A percentile compares a stretch with the other conserved stretches of the same genome.
Evolutionary conservation across 2,113 vertebrate genomes (phyloP).

Genomic region (human (Homo sapiens)): DNA sequence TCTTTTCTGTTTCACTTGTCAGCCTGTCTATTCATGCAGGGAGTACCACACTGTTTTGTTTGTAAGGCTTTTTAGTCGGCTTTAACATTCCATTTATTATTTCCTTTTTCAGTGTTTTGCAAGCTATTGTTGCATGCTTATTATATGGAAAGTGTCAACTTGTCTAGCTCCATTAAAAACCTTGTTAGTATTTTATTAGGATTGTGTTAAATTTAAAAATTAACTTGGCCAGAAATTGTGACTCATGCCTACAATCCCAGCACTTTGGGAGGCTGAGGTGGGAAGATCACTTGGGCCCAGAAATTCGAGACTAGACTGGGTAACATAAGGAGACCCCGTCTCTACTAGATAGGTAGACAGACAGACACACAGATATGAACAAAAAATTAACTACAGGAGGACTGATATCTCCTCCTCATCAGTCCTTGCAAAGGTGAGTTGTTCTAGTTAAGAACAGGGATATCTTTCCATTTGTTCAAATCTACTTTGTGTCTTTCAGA

Average conservation of each 20-base stretch:
- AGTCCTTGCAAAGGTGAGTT: background rate
- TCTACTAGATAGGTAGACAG: too few relatives aligned
- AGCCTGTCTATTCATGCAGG: background rate
- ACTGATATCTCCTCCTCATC: background rate
- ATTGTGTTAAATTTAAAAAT: slow-evolving; percentile 34
- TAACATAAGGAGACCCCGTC: too few relatives aligned
- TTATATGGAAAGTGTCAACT: background rate
- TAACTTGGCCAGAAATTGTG: background rate
- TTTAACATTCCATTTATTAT: background rate
- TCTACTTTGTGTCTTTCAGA: background rate
- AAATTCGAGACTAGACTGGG: too few relatives aligned
- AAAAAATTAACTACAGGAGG: background rate
- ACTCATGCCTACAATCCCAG: too few relatives aligned
- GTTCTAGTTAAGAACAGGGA: background rate
- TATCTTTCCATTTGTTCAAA: background rate
- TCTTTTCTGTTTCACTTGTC: background rate
- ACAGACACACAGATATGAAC: too few relatives aligned
- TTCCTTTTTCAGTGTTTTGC: slow-evolving; percentile 37
- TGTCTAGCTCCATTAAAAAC: background rate
- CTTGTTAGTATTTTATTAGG: background rate
- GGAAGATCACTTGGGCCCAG: too few relatives aligned
- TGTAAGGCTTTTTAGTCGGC: slow-evolving; percentile 5
- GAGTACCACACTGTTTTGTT: background rate
- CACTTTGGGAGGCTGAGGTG: too few relatives aligned
- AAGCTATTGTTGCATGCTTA: background rate